A percentile compares a stretch with the other conserved stretches of the same genome.
phyloP scores from a whole-genome alignment of 2,888 invertebrate genomes.

The Suillia variegata region DNA sequence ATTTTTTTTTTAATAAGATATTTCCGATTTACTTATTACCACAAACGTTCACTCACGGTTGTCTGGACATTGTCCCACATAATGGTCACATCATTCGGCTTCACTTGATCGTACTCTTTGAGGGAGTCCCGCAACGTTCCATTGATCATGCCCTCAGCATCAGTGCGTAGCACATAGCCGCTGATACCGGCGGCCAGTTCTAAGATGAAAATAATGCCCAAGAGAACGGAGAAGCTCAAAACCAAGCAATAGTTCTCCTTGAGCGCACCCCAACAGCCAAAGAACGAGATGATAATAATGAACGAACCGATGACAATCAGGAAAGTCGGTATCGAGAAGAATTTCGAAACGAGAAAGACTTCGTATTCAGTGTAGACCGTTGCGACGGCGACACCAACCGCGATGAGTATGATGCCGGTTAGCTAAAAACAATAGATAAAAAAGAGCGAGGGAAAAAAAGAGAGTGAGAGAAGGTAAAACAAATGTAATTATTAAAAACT shows the following conservation, averaged over 20 bases:
- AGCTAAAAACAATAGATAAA: too few species aligned
- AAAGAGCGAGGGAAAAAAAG: background rate
- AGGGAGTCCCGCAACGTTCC: slow-evolving; percentile 64
- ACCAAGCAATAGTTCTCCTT: slow-evolving; percentile 84
- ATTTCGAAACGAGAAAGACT: slow-evolving; percentile 70
- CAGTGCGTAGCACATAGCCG: slow-evolving; percentile 68
- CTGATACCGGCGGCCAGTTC: slow-evolving; percentile 80
- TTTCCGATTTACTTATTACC: too few species aligned
- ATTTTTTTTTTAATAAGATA: background rate
- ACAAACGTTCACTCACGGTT: slow-evolving; percentile 60
- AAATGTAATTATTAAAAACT: slow-evolving; percentile 8
- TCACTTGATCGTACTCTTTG: slow-evolving; percentile 55
- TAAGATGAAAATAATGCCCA: slow-evolving; percentile 74
- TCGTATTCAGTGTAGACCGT: slow-evolving; percentile 71
- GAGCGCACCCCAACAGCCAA: slow-evolving; percentile 88
- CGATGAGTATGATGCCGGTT: slow-evolving; percentile 77
- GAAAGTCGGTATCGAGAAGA: slow-evolving; percentile 75
- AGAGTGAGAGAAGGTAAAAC: background rate
- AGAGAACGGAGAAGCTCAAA: slow-evolving; percentile 71
- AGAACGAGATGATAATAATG: slow-evolving; percentile 77
- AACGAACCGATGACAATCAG: slow-evolving; percentile 73
- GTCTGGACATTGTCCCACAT: slow-evolving; percentile 71
- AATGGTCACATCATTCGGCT: slow-evolving; percentile 52
- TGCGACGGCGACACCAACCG: slow-evolving; percentile 74
- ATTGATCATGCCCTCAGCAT: slow-evolving; percentile 65